Evolutionary conservation across 2,113 vertebrate genomes (phyloP).

Genomic region (Phycodurus eques): DNA sequence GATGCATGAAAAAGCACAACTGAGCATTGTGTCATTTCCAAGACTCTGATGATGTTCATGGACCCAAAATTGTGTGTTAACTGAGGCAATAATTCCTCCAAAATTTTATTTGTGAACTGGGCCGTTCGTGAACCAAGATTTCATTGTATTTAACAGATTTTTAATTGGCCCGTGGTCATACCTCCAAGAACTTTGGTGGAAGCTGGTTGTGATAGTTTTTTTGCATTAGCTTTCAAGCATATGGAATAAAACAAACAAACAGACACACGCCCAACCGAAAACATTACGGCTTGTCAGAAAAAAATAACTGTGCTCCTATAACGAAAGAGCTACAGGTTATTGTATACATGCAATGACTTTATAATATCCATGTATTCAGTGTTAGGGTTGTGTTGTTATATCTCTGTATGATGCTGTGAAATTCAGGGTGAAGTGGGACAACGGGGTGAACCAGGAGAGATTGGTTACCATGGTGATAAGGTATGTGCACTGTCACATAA

Average conservation of each 20-base stretch:
- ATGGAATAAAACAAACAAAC: not conserved
- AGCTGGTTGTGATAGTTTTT: not conserved
- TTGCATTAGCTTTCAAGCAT: not conserved
- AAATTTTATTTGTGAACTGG: too few species aligned
- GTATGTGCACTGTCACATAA: slow-evolving; percentile 59
- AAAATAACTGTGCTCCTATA: too few species aligned
- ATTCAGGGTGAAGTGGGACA: slow-evolving; percentile 87
- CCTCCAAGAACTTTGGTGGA: not conserved
- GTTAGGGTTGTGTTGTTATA: slow-evolving; percentile 56
- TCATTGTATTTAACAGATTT: too few species aligned
- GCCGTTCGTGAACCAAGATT: too few species aligned
- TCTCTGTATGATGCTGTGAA: slow-evolving; percentile 76
- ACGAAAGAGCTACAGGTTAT: not conserved
- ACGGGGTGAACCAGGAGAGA: slow-evolving; percentile 85
- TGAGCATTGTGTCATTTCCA: too few species aligned
- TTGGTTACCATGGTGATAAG: slow-evolving; percentile 92
- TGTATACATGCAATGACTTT: not conserved
- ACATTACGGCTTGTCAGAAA: too few species aligned
- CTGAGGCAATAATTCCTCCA: too few species aligned
- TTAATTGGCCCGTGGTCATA: too few species aligned
- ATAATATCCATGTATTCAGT: slow-evolving; percentile 13
- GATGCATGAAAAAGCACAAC: too few species aligned
- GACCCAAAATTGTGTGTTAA: too few species aligned
- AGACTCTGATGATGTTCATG: too few species aligned
- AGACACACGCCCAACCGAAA: too few species aligned